phyloP scores from a whole-genome alignment of 1,140 invertebrate species.

The Pogonomyrmex barbatus region DNA sequence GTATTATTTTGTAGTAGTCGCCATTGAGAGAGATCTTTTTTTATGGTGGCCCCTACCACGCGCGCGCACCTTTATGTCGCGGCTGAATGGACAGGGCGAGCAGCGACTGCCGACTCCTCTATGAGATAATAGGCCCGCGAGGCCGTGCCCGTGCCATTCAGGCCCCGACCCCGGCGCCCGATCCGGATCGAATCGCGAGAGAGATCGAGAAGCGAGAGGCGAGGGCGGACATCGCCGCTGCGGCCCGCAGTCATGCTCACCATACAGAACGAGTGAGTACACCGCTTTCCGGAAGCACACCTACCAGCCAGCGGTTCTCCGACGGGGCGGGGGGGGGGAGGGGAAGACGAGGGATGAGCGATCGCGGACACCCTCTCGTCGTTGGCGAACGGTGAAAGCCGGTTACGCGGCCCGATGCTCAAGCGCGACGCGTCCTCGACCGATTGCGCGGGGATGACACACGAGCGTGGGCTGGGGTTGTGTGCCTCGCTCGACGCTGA shows the following conservation, averaged over 20 bases:
- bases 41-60: slow-evolving; percentile 71
- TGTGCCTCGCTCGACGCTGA: neutral
- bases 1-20: slow-evolving; percentile 74
- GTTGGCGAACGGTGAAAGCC: slow-evolving; percentile 33
- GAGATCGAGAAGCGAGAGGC: slow-evolving; percentile 67
- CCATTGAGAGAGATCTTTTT: slow-evolving; percentile 77
- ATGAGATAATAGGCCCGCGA: slow-evolving; percentile 79
- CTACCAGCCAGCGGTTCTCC: neutral
- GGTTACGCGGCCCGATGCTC: slow-evolving; percentile 1
- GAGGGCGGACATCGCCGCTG: slow-evolving; percentile 69
- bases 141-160: slow-evolving; percentile 73
- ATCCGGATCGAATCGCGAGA: slow-evolving; percentile 69
- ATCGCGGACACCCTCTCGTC: slow-evolving; percentile 22
- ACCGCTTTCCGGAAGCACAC: slow-evolving; percentile 52
- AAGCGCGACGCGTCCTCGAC: neutral
- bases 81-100: slow-evolving; percentile 78
- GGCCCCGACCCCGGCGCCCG: slow-evolving; percentile 66
- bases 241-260: slow-evolving; percentile 75
- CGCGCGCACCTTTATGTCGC: slow-evolving; percentile 76
- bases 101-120: slow-evolving; percentile 69
- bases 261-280: slow-evolving; percentile 78
- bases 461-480: neutral
- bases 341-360: neutral
- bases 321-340: too few species aligned
- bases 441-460: neutral